Conservation (phyloP, 2,888 invertebrate species). For the Hedychridium roseum region DNA sequence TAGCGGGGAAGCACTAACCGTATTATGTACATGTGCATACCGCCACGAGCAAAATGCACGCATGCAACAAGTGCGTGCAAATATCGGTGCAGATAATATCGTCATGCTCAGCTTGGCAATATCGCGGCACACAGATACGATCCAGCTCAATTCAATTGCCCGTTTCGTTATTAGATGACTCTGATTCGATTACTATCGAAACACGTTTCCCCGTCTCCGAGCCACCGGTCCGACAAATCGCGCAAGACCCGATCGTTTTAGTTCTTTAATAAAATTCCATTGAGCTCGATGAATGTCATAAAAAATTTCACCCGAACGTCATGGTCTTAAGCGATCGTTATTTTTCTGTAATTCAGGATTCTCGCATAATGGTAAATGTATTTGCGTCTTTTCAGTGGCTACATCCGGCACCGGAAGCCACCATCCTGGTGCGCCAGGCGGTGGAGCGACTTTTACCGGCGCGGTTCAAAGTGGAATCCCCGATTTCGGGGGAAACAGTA, state of each 20-base stretch:
- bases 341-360: background rate
- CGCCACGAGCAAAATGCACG: constrained; percentile 53
- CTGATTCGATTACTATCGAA: constrained; percentile 33
- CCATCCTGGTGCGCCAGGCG: constrained; percentile 52
- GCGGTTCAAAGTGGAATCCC: constrained; percentile 54
- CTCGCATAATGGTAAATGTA: background rate
- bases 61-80: constrained; percentile 62
- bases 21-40: constrained; percentile 51
- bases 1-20: constrained; percentile 55
- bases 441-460: constrained; percentile 52
- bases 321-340: background rate
- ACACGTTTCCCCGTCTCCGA: background rate
- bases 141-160: constrained; percentile 54
- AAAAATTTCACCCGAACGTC: too few species aligned
- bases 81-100: constrained; percentile 59
- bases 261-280: too few species aligned
- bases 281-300: too few species aligned
- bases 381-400: constrained; percentile 55
- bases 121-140: constrained; percentile 40
- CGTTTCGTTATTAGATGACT: constrained; percentile 49
- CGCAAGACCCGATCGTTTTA: too few species aligned
- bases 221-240: too few species aligned
- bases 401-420: constrained; percentile 65
- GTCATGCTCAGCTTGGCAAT: constrained; percentile 59
- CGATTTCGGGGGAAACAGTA: constrained; percentile 60